phyloP scores from a whole-genome alignment of 2,888 invertebrate species.

The Harpagoxenus sublaevis region DNA sequence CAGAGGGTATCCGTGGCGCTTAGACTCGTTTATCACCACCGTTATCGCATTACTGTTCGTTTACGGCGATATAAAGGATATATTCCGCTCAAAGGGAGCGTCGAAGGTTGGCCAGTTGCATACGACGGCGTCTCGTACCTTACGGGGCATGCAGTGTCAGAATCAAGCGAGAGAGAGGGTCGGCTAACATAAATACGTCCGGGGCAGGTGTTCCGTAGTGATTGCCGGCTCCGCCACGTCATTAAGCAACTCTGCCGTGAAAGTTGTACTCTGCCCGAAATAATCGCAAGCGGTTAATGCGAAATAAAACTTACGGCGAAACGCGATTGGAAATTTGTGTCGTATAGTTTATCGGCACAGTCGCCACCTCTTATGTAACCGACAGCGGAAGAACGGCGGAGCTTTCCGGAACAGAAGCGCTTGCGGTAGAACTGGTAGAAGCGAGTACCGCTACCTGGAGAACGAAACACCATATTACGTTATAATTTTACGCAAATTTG shows the following conservation, averaged over 20 bases:
- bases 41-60: constrained; percentile 54
- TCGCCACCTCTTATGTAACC: background rate
- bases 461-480: background rate
- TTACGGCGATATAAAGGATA: constrained; percentile 55
- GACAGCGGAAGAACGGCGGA: background rate
- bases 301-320: constrained; percentile 21
- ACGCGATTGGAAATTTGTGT: constrained; percentile 40
- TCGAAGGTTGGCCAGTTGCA: constrained; percentile 47
- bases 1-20: constrained; percentile 17
- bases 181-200: constrained; percentile 60
- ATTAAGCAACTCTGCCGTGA: constrained; percentile 65
- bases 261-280: constrained; percentile 59
- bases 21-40: constrained; percentile 60
- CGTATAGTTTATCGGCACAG: background rate
- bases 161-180: constrained; percentile 30
- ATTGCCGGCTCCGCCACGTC: constrained; percentile 62
- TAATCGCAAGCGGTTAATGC: constrained; percentile 44
- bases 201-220: constrained; percentile 73
- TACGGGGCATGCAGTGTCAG: constrained; percentile 40
- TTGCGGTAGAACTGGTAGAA: background rate
- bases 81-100: constrained; percentile 26
- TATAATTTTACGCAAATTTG: constrained; percentile 17
- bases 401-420: background rate
- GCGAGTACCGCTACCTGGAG: background rate
- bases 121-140: constrained; percentile 42